These are phyloP conservation scores for Chaenocephalus aceratus DNA, from an alignment of 2,113 vertebrate species.

Conservation along the genomic window DNA sequence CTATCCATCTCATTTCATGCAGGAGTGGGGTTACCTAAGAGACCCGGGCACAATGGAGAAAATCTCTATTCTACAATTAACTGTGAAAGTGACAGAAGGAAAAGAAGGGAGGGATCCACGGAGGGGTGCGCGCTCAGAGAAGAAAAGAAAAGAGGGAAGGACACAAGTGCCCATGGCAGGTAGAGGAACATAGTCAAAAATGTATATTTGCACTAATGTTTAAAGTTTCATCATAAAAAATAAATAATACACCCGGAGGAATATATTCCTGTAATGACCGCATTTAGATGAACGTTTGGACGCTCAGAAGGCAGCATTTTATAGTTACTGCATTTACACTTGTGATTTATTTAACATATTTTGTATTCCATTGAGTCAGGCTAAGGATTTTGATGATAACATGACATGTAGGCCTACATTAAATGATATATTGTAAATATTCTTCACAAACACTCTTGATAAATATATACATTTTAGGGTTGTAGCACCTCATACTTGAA, in stretches of 20 bases:
- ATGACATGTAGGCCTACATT: neutral
- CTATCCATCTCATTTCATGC: slow-evolving; percentile 87
- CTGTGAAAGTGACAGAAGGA: slow-evolving; percentile 81
- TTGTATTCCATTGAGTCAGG: neutral
- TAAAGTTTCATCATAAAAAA: slow-evolving; percentile 7
- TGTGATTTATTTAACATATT: neutral
- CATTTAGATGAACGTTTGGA: neutral
- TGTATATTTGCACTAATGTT: slow-evolving; percentile 11
- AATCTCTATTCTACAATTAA: slow-evolving; percentile 87
- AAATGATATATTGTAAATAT: neutral
- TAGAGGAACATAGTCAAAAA: slow-evolving; percentile 57
- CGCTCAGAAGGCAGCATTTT: neutral
- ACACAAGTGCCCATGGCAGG: slow-evolving; percentile 70
- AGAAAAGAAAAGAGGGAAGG: slow-evolving; percentile 42
- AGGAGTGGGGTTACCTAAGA: slow-evolving; percentile 88
- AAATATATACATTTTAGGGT: slow-evolving; percentile 2
- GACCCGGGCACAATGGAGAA: slow-evolving; percentile 85
- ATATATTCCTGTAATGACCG: neutral
- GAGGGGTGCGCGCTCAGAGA: slow-evolving; percentile 54
- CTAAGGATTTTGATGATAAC: neutral
- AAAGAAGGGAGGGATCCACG: slow-evolving; percentile 59
- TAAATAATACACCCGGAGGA: neutral
- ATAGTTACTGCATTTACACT: neutral
- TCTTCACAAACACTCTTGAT: neutral
- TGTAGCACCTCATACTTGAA: slow-evolving; percentile 21